A percentile compares a stretch with the other conserved stretches of the same genome.
phyloP scores from a whole-genome alignment of 1,140 invertebrate species.

The Doryteuthis pealeii region DNA sequence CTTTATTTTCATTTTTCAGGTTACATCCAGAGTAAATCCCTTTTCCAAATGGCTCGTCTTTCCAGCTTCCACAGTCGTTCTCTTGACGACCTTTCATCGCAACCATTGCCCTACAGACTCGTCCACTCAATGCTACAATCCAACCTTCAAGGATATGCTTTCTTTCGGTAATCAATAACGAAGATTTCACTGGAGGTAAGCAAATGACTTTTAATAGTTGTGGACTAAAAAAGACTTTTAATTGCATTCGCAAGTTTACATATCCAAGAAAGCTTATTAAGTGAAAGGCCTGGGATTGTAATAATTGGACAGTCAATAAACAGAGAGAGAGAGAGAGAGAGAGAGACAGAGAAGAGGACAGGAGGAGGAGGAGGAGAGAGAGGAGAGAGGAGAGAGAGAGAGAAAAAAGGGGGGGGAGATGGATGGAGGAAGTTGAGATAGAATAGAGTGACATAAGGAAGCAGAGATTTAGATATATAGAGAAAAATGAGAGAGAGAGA shows the following conservation, averaged over 20 bases:
- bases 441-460: no score
- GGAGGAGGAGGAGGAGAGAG: not conserved
- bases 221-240: not conserved
- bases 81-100: slow-evolving; percentile 55
- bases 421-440: no score
- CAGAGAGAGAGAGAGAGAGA: not conserved
- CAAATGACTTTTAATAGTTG: not conserved
- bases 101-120: slow-evolving; percentile 56
- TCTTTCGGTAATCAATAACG: slow-evolving; percentile 40
- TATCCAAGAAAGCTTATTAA: no score
- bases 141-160: slow-evolving; percentile 54
- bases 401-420: no score
- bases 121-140: slow-evolving; percentile 56
- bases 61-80: not conserved
- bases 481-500: no score
- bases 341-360: no score
- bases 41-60: slow-evolving; percentile 35
- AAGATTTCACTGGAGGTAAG: not conserved
- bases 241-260: no score
- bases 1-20: slow-evolving; percentile 34
- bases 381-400: no score
- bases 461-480: no score
- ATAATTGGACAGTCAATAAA: not conserved
- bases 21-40: slow-evolving; percentile 51
- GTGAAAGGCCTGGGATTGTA: not conserved